These are phyloP conservation scores for Heterodera carotae DNA, from an alignment of 1,140 invertebrate genomes.

Conservation along the genomic window DNA sequence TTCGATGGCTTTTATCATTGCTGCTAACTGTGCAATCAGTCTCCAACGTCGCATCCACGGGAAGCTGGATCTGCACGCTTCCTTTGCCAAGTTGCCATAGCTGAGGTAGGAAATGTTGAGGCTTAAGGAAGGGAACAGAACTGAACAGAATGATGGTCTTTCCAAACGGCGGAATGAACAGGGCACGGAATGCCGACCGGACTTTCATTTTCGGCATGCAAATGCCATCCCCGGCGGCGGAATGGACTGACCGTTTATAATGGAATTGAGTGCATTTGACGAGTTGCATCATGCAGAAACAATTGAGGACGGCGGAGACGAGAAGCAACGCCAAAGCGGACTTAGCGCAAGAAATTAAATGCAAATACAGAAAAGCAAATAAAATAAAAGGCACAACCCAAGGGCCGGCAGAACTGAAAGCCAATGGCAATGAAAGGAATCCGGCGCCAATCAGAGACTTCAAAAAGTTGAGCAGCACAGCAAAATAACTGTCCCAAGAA, in stretches of 20 bases:
- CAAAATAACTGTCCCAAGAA: slow-evolving; percentile 20
- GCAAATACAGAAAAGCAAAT: background rate
- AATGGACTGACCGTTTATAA: slow-evolving; percentile 50
- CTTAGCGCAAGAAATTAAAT: background rate
- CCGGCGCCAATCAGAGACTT: slow-evolving; percentile 58
- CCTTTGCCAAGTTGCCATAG: slow-evolving; percentile 56
- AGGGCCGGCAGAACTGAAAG: slow-evolving; percentile 59
- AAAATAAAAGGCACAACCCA: slow-evolving; percentile 25
- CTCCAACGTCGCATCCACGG: slow-evolving; percentile 36
- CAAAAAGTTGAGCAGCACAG: slow-evolving; percentile 48
- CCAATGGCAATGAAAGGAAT: slow-evolving; percentile 55
- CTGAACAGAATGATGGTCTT: too few relatives aligned
- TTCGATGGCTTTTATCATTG: too few relatives aligned
- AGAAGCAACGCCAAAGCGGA: slow-evolving; percentile 50
- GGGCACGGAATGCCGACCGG: too few relatives aligned
- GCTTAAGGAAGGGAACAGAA: slow-evolving; percentile 29
- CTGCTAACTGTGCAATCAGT: slow-evolving; percentile 23
- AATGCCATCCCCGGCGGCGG: too few relatives aligned
- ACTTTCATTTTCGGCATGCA: too few relatives aligned
- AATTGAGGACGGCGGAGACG: slow-evolving; percentile 53
- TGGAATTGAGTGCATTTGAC: slow-evolving; percentile 58
- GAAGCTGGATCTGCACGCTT: slow-evolving; percentile 53
- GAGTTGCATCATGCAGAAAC: slow-evolving; percentile 58
- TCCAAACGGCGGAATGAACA: too few relatives aligned
- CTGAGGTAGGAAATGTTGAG: slow-evolving; percentile 43